Conservation (phyloP, 2,888 invertebrate genomes). For the Brachylomia viminalis region DNA sequence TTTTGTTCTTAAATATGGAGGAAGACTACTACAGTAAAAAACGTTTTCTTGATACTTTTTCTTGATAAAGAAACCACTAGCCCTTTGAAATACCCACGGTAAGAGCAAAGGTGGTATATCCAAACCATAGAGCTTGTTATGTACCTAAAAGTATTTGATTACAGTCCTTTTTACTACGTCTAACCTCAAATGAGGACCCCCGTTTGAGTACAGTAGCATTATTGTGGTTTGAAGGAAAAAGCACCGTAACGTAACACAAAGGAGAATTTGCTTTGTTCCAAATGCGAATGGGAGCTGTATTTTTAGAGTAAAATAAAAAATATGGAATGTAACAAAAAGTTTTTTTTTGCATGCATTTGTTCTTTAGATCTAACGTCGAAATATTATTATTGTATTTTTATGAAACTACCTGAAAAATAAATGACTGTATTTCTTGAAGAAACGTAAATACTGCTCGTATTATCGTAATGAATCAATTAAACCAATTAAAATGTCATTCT, state of each 20-base stretch:
- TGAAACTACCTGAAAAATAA: not conserved
- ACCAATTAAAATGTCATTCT: no score
- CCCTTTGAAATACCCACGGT: constrained; percentile 23
- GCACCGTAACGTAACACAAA: constrained; percentile 62
- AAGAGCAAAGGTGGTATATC: constrained; percentile 20
- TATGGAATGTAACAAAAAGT: constrained; percentile 14
- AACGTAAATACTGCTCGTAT: not conserved
- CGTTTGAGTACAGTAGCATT: constrained; percentile 74
- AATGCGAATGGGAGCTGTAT: constrained; percentile 54
- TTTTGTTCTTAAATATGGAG: not conserved
- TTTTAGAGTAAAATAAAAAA: constrained; percentile 50
- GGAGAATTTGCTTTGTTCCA: constrained; percentile 64
- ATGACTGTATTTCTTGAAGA: not conserved
- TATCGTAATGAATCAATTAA: not conserved
- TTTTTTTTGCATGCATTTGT: constrained; percentile 19
- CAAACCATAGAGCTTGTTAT: constrained; percentile 58
- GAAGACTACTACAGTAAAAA: not conserved
- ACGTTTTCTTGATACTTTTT: not conserved
- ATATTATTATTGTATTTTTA: constrained; percentile 16
- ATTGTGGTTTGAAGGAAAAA: constrained; percentile 76
- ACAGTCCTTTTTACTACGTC: constrained; percentile 69
- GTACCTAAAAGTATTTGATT: constrained; percentile 71
- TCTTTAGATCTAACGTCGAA: constrained; percentile 11
- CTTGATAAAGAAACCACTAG: constrained; percentile 2
- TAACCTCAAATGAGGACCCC: constrained; percentile 73